Evolutionary conservation across 2,888 invertebrate genomes (phyloP).

Genomic region (Drosophila mayaguana): DNA sequence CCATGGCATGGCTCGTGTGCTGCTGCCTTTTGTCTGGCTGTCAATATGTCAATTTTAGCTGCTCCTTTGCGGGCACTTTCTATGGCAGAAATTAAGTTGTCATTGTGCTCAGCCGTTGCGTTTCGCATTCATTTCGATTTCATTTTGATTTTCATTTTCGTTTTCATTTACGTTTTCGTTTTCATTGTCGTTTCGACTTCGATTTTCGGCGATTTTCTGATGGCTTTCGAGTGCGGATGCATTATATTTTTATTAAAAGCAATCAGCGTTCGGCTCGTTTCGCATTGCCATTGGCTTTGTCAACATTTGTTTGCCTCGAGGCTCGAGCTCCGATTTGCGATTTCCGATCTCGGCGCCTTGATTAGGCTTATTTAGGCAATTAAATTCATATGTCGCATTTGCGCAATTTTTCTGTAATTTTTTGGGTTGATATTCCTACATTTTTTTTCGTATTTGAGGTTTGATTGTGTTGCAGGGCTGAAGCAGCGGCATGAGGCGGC

Average conservation of each 20-base stretch:
- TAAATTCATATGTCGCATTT: constrained; percentile 77
- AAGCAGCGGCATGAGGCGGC: constrained; percentile 1
- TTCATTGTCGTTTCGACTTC: constrained; percentile 15
- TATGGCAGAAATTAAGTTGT: constrained; percentile 75
- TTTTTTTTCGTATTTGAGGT: background rate
- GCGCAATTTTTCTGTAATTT: constrained; percentile 43
- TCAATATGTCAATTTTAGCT: constrained; percentile 77
- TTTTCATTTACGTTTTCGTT: constrained; percentile 43
- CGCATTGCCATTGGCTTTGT: constrained; percentile 33
- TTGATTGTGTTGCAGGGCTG: constrained; percentile 1
- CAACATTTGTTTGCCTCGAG: constrained; percentile 63
- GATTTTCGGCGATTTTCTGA: constrained; percentile 27
- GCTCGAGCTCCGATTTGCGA: too few relatives aligned
- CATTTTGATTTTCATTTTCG: constrained; percentile 39
- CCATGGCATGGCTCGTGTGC: constrained; percentile 30
- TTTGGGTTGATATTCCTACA: constrained; percentile 18
- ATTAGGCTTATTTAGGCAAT: constrained; percentile 75
- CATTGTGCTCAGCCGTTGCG: constrained; percentile 65
- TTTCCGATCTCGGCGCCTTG: constrained; percentile 51
- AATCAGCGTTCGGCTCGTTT: constrained; percentile 61
- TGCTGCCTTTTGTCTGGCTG: constrained; percentile 70
- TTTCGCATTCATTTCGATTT: constrained; percentile 54
- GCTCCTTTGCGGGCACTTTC: constrained; percentile 69
- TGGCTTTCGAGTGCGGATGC: constrained; percentile 62
- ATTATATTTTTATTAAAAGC: constrained; percentile 82